Evolutionary conservation across 1,140 invertebrate genomes (phyloP).

Genomic region (Hyles vespertilio): DNA sequence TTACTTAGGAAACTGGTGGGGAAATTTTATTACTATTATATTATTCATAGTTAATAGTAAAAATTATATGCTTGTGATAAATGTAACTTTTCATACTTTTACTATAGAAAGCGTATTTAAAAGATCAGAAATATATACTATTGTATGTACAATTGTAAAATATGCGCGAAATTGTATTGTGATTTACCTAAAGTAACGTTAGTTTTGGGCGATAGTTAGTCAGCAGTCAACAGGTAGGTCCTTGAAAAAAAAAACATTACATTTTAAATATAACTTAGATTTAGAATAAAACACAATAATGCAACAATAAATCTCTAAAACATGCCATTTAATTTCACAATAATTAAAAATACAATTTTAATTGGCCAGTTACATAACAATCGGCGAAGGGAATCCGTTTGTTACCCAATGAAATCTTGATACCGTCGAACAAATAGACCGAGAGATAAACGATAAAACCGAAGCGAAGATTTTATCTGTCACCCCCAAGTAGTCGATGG

Average conservation of each 20-base stretch:
- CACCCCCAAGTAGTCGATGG: conserved; percentile 39
- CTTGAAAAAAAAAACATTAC: neutral
- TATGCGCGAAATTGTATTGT: no score
- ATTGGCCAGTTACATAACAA: conserved; percentile 25
- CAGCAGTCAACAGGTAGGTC: no score
- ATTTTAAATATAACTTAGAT: neutral
- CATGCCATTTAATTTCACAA: no score
- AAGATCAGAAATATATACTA: no score
- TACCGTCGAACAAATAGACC: conserved; percentile 44
- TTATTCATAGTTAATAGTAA: no score
- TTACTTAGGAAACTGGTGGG: no score
- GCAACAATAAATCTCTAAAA: neutral
- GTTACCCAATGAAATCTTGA: conserved; percentile 43
- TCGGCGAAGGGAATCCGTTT: conserved; percentile 26
- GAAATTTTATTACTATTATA: neutral
- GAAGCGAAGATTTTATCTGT: conserved; percentile 42
- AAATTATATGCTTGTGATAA: no score
- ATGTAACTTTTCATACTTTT: no score
- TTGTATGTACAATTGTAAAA: no score
- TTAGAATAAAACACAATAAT: neutral
- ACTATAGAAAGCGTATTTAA: no score
- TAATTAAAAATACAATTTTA: conserved; percentile 10
- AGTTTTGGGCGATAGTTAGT: no score
- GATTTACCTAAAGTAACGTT: neutral
- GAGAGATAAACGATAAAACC: conserved; percentile 43